Base-by-base conservation (phyloP, 2,888 invertebrate genomes). In the Coremacera marginata region DNA sequence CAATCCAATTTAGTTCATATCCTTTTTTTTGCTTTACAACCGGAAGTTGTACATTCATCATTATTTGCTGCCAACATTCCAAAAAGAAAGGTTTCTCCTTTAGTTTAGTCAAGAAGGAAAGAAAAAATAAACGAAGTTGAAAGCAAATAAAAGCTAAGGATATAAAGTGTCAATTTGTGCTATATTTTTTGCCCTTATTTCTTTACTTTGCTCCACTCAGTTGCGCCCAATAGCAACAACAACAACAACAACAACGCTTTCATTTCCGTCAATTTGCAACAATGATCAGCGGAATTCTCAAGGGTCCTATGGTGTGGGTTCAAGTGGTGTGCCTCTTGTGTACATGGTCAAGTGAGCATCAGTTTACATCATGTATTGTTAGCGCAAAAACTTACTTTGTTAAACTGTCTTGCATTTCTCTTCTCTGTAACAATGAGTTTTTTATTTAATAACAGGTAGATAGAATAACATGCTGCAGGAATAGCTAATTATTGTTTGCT, bases 11-110 rank as follows among this genome's bases (percentile, higher is more conserved):
- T 78, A 62, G 76, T 57, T 51, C 70, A 73, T 71, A 70, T 65
- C 70, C 70, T 51, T 49, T 25, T 60, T 31, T 60, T 27, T 27
- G 44, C 70, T 7, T 60, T 65, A 67, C 70, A 74, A 52, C 79
- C 55, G 79, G 78, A 79, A 79, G 31, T 65, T 75, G 70, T 68
- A 78, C 79, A 79, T 79, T 78, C 79, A 79, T 79, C 79, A 79
- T 31, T 74, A 79, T 31, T 74, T 68, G 55, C 14, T 44, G 62
- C 72, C 22, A 34, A 31, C 37, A 25, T 11, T 44, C 44, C 44
- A 44, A 44, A 44, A 44, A 14, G 11, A 44, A 44, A 44, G 44
- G 44, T 44, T 44, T 9, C 37, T 67, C 27, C 34, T 68, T 14
- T 11, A 11, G 11, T 22, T 22, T 5, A 19, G 67, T n/a, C 60